A percentile compares a stretch with the other conserved stretches of the same genome.
phyloP scores from a whole-genome alignment of 1,140 invertebrate genomes.

The Cepaea nemoralis region DNA sequence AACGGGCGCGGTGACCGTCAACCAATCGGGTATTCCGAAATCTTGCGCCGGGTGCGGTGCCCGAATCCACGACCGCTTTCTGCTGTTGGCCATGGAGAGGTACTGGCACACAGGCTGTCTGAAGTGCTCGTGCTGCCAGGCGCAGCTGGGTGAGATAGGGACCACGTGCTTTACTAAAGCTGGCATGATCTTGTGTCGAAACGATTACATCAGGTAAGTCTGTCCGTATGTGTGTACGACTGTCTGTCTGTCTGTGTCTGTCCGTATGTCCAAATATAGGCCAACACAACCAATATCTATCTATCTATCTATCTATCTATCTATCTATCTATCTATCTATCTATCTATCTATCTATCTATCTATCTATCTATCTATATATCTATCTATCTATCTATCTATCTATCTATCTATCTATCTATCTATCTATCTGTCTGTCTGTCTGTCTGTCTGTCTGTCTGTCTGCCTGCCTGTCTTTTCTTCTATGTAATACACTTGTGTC shows the following conservation, averaged over 20 bases:
- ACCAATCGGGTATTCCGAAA: conserved; percentile 42
- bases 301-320: too few relatives aligned
- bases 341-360: neutral
- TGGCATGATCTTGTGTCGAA: conserved; percentile 93
- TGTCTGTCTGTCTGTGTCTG: conserved; percentile 1
- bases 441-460: too few relatives aligned
- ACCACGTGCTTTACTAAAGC: conserved; percentile 90
- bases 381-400: neutral
- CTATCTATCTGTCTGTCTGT: too few relatives aligned
- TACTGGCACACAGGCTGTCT: conserved; percentile 93
- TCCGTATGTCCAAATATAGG: neutral
- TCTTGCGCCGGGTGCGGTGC: conserved; percentile 76
- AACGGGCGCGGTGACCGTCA: conserved; percentile 35
- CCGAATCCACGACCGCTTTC: conserved; percentile 89
- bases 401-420: too few relatives aligned
- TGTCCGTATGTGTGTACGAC: neutral
- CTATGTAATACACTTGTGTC: too few relatives aligned
- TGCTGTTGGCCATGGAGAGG: conserved; percentile 88
- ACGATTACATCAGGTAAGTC: conserved; percentile 84
- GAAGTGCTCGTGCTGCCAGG: conserved; percentile 90
- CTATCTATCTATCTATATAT: neutral
- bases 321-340: neutral
- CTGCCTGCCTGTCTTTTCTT: too few relatives aligned
- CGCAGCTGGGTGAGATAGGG: conserved; percentile 88
- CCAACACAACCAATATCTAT: too few relatives aligned